Base-by-base conservation (phyloP, 2,888 invertebrate genomes). In the Leptopilina myrica region DNA sequence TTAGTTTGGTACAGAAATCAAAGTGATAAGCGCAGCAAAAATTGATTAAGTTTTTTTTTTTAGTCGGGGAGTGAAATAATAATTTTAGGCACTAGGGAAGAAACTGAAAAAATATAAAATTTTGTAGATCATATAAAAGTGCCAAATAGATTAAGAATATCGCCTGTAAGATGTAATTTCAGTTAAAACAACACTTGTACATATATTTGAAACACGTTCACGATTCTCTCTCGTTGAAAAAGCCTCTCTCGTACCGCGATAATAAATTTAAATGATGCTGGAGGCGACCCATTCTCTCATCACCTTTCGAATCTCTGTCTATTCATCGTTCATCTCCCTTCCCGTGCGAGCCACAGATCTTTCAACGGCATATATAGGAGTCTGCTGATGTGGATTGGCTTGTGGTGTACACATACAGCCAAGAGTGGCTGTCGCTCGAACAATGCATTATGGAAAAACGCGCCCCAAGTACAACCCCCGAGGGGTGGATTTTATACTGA, bases 291-390 rank as follows among this genome's bases (percentile, higher is more conserved):
- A 73, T 73, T 73, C 69, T 73, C 8, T 73, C 69, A 73, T 33
- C 69, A 73, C 53, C 69, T 73, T 56, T 73, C 69, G 33, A 73
- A 33, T 73, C 69, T 69, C 49, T 56, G 53, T 33, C 69, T 73
- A 73, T 73, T 73, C 69, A 56, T 73, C 69, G 53, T 33, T 73
- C 56, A 73, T 73, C 69, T 73, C 69, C 69, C 69, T 56, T 73
- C 53, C 69, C 26, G n/a, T 33, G 20, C 53, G 49, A 43, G 43
- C 43, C 43, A 43, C 53, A 73, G 69, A 73, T 73, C 69, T 53
- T 49, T 53, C 33, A 73, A 73, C 69, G 69, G 69, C 14, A 46
- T 46, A 46, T 46, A 46, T 46, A 73, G 26, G 69, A n/a, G 53
- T 53, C 33, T 20, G 69, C 53, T 56, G 20, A 20, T 20, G 20